These are phyloP conservation scores for Neopipo cinnamomea DNA, from an alignment of 2,113 vertebrate genomes.

Conservation along the genomic window DNA sequence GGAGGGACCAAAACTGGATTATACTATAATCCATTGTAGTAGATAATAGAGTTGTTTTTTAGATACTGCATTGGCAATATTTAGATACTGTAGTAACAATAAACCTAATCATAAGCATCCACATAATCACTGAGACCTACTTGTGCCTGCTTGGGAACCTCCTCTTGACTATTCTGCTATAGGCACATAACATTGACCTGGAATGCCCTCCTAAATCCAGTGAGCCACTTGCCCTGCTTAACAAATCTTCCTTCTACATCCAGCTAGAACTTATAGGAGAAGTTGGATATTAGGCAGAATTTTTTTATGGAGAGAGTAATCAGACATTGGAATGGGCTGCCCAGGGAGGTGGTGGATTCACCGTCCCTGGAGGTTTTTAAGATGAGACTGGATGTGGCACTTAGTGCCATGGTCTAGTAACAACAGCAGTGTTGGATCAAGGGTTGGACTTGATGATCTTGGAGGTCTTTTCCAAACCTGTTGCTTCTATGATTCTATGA, in stretches of 20 bases:
- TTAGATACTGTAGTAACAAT: not conserved
- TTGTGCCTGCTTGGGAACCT: not conserved
- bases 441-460: no score
- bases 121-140: not conserved
- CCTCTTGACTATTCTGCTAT: not conserved
- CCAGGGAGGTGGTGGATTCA: no score
- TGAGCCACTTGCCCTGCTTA: not conserved
- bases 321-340: no score
- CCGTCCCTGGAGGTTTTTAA: no score
- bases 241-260: not conserved
- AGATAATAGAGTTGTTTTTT: not conserved
- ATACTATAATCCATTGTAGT: not conserved
- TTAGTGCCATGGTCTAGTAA: no score
- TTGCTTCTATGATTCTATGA: no score
- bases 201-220: not conserved
- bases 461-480: no score
- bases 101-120: not conserved
- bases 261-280: not conserved
- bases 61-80: not conserved
- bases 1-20: rapidly evolving
- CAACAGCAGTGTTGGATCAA: no score
- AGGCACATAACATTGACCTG: not conserved
- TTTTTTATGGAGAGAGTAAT: no score
- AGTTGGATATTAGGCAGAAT: not conserved
- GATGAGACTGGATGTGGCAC: no score